phyloP scores from a whole-genome alignment of 2,888 invertebrate genomes.

The Cephalotes varians region DNA sequence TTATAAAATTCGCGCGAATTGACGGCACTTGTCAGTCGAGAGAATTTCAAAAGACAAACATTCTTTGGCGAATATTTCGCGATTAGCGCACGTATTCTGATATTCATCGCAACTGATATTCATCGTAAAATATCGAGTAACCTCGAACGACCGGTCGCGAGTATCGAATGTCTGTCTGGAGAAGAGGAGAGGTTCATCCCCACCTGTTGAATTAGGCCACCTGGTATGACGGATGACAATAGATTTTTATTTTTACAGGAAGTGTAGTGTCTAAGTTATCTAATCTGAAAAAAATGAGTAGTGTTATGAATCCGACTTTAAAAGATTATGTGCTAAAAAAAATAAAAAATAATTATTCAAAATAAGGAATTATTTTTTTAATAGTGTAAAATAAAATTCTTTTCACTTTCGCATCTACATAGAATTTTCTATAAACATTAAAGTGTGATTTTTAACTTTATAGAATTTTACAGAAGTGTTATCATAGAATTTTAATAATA shows the following conservation, averaged over 20 bases:
- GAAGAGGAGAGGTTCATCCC: not conserved
- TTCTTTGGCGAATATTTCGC: not conserved
- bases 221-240: slow-evolving; percentile 1
- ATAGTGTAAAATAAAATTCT: not conserved
- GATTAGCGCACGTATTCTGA: not conserved
- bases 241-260: slow-evolving; percentile 6
- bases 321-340: not conserved
- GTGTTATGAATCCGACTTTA: not conserved
- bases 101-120: not conserved
- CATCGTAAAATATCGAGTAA: not conserved
- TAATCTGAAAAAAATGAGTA: not conserved
- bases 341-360: not conserved
- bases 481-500: too few species aligned
- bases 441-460: not conserved
- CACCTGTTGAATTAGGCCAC: slow-evolving; percentile 30
- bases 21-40: not conserved
- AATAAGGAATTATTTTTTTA: not conserved
- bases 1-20: not conserved
- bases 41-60: not conserved
- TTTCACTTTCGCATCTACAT: not conserved
- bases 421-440: not conserved
- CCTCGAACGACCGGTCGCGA: not conserved
- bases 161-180: slow-evolving; percentile 1
- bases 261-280: not conserved
- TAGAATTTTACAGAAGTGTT: too few species aligned